Base-by-base conservation (phyloP, 2,797 vertebrate species). In the Glyptemys insculpta region DNA sequence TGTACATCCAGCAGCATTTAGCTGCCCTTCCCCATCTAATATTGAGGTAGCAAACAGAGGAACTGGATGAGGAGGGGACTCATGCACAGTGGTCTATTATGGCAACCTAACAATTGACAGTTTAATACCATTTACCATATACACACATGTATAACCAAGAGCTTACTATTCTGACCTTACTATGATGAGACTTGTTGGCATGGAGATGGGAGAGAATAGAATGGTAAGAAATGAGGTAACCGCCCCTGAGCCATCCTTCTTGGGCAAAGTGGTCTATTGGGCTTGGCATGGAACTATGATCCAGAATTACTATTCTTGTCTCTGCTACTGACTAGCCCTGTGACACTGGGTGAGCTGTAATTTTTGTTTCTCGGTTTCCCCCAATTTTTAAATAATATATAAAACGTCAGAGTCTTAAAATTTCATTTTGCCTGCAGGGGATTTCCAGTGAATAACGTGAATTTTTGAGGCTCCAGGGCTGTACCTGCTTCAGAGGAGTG, bases 1-100 rank as follows among this genome's bases (percentile, higher is more conserved):
- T 54, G 80, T 37, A 5, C 62, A 81, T 18, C 23, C 65, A 81
- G 53, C 82, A 87, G 19, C 2, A 50, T 6, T 37, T 27, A 86
- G 52, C 1, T 57, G 59, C 50, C 19, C 6, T 53, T 85, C 59
- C 82, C 29, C 2, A 2, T 50, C 41, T 41, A 52, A 89, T 25
- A 79, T 18, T 54, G 25, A 31, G 4, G 18, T 2, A 21, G 49
- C 0, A 5, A 94, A 83, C 2, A 82, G 11, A 27, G 0, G 0
- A 11, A 83, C 44, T 41, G 34, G 1, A 0, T 12, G 18, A 74
- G 49, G 29, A 85, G 3, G 2, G 76, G 79, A 86, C 0, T 4
- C 29, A 25, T 23, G 49, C 87, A 53, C 8, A 81, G 41, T 11
- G 31, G 57, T 68, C 44, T 31, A 3, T 49, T 31, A 80, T 44